Percentiles rank a stretch among this genome's conserved stretches.
phyloP scores from a whole-genome alignment of 2,888 invertebrate genomes.

The Drosophila ochracea region DNA sequence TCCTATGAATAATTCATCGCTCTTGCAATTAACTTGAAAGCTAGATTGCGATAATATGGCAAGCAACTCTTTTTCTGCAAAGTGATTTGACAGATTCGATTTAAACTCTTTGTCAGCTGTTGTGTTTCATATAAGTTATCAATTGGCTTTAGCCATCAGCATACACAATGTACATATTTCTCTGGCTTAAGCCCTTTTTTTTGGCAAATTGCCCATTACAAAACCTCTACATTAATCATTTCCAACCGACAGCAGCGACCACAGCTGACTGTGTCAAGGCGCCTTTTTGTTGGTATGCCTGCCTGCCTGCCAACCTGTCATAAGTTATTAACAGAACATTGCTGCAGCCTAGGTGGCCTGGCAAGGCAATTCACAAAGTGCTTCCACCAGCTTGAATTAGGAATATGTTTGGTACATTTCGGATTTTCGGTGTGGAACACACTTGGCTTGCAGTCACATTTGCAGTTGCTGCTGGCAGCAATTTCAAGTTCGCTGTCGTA shows the following conservation, averaged over 20 bases:
- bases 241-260: slow-evolving; percentile 39
- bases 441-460: slow-evolving; percentile 19
- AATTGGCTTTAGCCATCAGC: slow-evolving; percentile 29
- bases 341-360: slow-evolving; percentile 37
- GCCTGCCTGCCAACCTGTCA: slow-evolving; percentile 57
- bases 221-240: slow-evolving; percentile 75
- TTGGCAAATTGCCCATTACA: slow-evolving; percentile 64
- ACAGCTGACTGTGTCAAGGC: slow-evolving; percentile 40
- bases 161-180: slow-evolving; percentile 23
- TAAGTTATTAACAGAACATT: slow-evolving; percentile 75
- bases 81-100: slow-evolving; percentile 42
- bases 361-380: slow-evolving; percentile 67
- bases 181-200: slow-evolving; percentile 57
- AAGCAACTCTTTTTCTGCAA: not conserved
- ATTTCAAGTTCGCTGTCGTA: slow-evolving; percentile 59
- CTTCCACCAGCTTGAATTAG: slow-evolving; percentile 8
- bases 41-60: not conserved
- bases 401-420: not conserved
- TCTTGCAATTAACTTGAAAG: slow-evolving; percentile 9
- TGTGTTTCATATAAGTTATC: slow-evolving; percentile 31
- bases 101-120: slow-evolving; percentile 18
- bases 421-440: not conserved
- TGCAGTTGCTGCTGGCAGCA: slow-evolving; percentile 31
- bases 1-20: slow-evolving; percentile 6
- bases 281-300: slow-evolving; percentile 11